Evolutionary conservation across 2,888 invertebrate genomes (phyloP).

Genomic region (Geophilus truncorum): DNA sequence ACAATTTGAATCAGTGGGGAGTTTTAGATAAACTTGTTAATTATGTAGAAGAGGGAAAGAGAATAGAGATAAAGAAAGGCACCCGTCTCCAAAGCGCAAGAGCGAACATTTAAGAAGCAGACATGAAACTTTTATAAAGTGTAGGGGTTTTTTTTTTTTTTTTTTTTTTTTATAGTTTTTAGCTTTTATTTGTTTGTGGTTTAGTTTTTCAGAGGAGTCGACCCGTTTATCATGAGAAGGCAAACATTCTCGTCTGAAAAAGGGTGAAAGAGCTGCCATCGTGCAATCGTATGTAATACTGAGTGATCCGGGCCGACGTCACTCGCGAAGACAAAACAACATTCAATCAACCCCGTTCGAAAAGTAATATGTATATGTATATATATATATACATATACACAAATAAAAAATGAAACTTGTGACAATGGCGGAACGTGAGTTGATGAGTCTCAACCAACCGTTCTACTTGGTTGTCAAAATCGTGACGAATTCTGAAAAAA

Average conservation of each 20-base stretch:
- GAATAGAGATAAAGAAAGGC: not conserved
- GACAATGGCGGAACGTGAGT: conserved; percentile 18
- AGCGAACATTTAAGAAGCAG: conserved; percentile 25
- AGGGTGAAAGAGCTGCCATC: conserved; percentile 25
- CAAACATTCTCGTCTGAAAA: conserved; percentile 27
- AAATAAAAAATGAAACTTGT: not conserved
- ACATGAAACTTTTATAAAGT: not conserved
- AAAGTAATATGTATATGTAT: conserved; percentile 12
- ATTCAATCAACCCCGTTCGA: conserved; percentile 10
- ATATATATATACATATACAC: too few relatives aligned
- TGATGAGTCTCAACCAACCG: not conserved
- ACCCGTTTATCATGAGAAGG: conserved; percentile 23
- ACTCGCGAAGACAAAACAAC: conserved; percentile 15
- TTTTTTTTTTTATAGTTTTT: not conserved
- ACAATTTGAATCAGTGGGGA: not conserved
- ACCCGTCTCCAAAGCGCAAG: conserved; percentile 21
- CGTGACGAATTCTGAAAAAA: conserved; percentile 71
- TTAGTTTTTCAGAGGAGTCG: conserved; percentile 2
- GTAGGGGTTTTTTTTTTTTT: not conserved
- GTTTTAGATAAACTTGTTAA: not conserved
- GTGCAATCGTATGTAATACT: conserved; percentile 22
- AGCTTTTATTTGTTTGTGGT: not conserved
- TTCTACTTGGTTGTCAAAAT: conserved; percentile 67
- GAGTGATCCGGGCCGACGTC: conserved; percentile 13
- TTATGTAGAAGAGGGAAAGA: not conserved